Evolutionary conservation across 2,797 vertebrate genomes (phyloP), one percentile per base, ranked within the genome.

Genomic region (Chloroceryle inda): DNA sequence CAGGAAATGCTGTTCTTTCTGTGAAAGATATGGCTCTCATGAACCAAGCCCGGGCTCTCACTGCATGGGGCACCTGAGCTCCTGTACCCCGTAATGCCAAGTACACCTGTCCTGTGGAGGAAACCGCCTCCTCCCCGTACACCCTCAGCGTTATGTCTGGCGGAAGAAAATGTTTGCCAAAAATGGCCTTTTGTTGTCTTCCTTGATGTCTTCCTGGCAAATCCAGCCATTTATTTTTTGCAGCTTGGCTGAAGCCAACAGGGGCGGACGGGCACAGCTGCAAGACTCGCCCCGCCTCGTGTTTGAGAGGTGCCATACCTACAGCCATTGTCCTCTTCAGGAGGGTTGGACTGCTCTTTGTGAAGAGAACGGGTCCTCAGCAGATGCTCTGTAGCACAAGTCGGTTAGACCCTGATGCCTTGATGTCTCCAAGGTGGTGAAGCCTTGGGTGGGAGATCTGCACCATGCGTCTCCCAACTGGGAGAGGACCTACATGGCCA

Each of bases 1-100:
- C 89, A 94, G 96, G 88, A 95, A 94, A 87, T 91, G 95, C 91
- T 96, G 89, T 97, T 97, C 97, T 97, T 97, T 97, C 97, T 96
- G 93, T 97, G 97, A 97, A 97, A 97, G 97, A 97, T 96, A 79
- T 58, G 91, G 93, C 95, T 94, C 89, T 94, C 4, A 1, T 5
- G 27, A 96, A 95, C 90, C 94, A 93, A 88, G 91, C 86, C 89
- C 72, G 88, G 91, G 91, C 92, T 94, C 89, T 91, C 2, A 1
- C 77, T 40, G 2, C 8, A 1, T 87, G 82, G 89, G 62, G 62
- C 88, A 62, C 78, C 82, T 81, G 69, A 56, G 78, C 81, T 94
- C 73, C 76, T 50, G 9, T 68, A 91, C 52, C 40, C 71, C 6
- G 2, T 86, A 58, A 94, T 56, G 91, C 95, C 80, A 76, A 90